phyloP scores from a whole-genome alignment of 2,797 vertebrate species.

The Lepidocolaptes lacrymiger region DNA sequence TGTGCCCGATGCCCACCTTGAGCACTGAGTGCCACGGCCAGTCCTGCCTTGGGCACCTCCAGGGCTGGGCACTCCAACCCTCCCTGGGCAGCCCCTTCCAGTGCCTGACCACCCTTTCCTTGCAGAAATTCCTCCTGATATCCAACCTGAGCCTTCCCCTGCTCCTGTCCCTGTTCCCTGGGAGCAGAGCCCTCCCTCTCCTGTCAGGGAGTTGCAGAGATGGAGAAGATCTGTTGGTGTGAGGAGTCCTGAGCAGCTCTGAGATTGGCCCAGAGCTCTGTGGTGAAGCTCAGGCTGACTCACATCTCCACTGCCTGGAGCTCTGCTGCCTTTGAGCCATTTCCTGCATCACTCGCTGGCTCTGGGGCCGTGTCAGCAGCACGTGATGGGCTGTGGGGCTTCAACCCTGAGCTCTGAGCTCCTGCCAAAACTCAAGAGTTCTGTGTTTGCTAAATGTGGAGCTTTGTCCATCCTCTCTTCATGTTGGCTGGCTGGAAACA shows the following conservation, averaged over 20 bases:
- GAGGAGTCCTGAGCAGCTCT: background rate
- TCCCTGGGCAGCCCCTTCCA: background rate
- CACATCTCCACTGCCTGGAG: rapidly evolving
- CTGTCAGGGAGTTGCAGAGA: background rate
- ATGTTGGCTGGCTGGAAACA: background rate
- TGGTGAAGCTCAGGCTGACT: background rate
- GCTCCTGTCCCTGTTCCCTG: background rate
- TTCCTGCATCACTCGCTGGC: background rate
- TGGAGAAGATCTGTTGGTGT: rapidly evolving
- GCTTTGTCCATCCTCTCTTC: background rate
- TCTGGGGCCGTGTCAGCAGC: background rate
- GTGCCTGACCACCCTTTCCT: rapidly evolving
- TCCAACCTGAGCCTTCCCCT: rapidly evolving
- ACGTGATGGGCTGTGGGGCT: background rate
- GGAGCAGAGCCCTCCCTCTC: background rate
- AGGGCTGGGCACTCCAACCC: background rate
- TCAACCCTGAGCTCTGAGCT: background rate
- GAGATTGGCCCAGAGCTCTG: background rate
- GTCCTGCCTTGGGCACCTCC: background rate
- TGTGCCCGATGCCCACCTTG: background rate
- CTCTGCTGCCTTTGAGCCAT: rapidly evolving
- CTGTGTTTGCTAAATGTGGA: rapidly evolving
- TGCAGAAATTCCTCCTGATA: background rate
- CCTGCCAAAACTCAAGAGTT: rapidly evolving
- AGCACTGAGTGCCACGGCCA: background rate